These are phyloP conservation scores for Rhineura floridana DNA, from an alignment of 2,113 vertebrate genomes.

Conservation along the genomic window DNA sequence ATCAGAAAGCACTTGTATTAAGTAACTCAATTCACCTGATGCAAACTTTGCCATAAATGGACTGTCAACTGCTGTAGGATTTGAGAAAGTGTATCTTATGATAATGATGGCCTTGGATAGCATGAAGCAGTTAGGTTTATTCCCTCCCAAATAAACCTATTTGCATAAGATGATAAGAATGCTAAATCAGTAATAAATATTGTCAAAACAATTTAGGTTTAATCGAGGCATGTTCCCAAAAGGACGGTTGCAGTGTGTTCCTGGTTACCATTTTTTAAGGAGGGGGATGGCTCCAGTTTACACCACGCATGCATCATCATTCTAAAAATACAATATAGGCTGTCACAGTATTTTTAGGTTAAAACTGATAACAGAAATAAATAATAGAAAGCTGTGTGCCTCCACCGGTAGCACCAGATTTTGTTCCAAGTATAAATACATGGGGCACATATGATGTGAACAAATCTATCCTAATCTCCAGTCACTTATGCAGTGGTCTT, in stretches of 20 bases:
- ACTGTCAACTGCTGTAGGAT: neutral
- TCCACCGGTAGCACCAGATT: neutral
- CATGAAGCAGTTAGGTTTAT: neutral
- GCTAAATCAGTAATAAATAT: slow-evolving; percentile 15
- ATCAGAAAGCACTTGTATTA: neutral
- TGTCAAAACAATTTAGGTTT: slow-evolving; percentile 50
- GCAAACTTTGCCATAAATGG: neutral
- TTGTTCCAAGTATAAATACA: neutral
- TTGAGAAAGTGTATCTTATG: slow-evolving; percentile 5
- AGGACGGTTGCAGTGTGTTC: neutral
- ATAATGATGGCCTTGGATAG: slow-evolving; percentile 1
- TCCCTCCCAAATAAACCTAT: slow-evolving; percentile 34
- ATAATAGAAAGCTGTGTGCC: neutral
- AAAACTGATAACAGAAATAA: neutral
- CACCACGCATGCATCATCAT: neutral
- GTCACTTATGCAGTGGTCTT: neutral
- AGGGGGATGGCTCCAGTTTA: neutral
- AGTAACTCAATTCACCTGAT: neutral
- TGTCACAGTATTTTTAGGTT: neutral
- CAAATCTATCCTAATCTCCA: neutral
- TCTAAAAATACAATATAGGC: neutral
- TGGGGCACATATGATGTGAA: neutral
- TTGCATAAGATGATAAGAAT: slow-evolving; percentile 33
- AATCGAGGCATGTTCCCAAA: slow-evolving; percentile 36
- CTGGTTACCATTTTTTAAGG: neutral